These are phyloP conservation scores for Peromyscus polionotus DNA, from an alignment of 2,113 vertebrate species.

Conservation along the genomic window DNA sequence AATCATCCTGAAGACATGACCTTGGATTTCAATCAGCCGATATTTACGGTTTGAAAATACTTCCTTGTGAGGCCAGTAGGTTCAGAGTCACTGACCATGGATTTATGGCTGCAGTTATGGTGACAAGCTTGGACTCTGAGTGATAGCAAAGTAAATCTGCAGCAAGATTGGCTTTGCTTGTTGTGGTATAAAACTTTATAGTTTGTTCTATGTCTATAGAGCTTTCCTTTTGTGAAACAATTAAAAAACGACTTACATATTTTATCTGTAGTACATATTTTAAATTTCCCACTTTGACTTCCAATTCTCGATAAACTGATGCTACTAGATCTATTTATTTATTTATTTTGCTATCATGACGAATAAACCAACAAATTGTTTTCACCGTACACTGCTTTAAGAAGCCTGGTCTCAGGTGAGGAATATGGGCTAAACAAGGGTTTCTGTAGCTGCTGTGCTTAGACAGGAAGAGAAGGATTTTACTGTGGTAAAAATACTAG, in stretches of 20 bases:
- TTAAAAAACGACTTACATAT: conserved; percentile 4
- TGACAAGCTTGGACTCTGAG: conserved; percentile 75
- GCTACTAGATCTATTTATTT: background rate
- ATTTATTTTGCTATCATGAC: background rate
- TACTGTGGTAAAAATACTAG: background rate
- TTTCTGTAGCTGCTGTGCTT: background rate
- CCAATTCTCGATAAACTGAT: background rate
- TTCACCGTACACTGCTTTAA: background rate
- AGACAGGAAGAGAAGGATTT: background rate
- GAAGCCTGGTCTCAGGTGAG: background rate
- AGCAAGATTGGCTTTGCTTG: conserved; percentile 69
- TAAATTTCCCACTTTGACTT: background rate
- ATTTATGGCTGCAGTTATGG: conserved; percentile 81
- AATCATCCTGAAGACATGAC: conserved; percentile 74
- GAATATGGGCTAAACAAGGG: background rate
- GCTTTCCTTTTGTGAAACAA: conserved; percentile 9
- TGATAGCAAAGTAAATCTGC: conserved; percentile 71
- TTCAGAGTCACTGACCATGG: conserved; percentile 68
- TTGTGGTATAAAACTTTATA: conserved; percentile 59
- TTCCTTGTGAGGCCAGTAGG: conserved; percentile 76
- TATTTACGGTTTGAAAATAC: conserved; percentile 82
- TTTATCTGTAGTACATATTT: background rate
- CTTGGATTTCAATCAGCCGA: conserved; percentile 73
- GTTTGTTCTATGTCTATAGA: background rate
- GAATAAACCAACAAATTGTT: background rate